Evolutionary conservation across 2,888 invertebrate genomes (phyloP), one percentile per base, ranked within the genome.

Genomic region (Hydriomena furcata): DNA sequence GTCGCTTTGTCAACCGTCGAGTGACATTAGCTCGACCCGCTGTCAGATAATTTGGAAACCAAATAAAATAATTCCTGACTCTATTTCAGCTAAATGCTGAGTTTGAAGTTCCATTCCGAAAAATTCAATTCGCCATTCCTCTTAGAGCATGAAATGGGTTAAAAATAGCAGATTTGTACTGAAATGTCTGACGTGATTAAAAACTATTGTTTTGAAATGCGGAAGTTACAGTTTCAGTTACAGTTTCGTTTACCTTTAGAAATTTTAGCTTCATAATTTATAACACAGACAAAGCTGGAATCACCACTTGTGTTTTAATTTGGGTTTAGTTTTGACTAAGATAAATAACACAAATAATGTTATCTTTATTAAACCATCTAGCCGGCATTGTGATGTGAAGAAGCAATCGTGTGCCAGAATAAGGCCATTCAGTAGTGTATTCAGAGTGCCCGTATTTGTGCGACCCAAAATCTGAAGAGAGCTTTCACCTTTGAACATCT

Each of bases 1-100:
- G 82, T 80, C 85, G 85, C 87, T 88, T 88, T 89, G 85, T 87
- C 87, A 88, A 85, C 70, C 81, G 83, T 72, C 78, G 79, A 79
- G 76, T 80, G 82, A 84, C 84, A 86, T 84, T 84, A 85, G 81
- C 83, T 78, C 82, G 80, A 74, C 81, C 81, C 72, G 76, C 78
- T 80, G 84, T 79, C 80, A 76, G 80, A 84, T 85, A 80, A 84
- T 86, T 85, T 81, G 75, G 73, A 76, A 81, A 77, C 74, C 76
- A 82, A 86, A 85, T 81, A 82, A 76, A 80, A 82, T 82, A 72
- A 83, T 76, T 73, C 65, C 60, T 58, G 54, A 63, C 63, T 76
- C 64, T 73, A 73, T 77, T 71, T 72, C 63, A 47, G 52, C 60
- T 59, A 68, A 68, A 64, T 60, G 58, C 48, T 51, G 54, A 50